Evolutionary conservation across 2,113 vertebrate genomes (phyloP).

Genomic region (Elaphurus davidianus): DNA sequence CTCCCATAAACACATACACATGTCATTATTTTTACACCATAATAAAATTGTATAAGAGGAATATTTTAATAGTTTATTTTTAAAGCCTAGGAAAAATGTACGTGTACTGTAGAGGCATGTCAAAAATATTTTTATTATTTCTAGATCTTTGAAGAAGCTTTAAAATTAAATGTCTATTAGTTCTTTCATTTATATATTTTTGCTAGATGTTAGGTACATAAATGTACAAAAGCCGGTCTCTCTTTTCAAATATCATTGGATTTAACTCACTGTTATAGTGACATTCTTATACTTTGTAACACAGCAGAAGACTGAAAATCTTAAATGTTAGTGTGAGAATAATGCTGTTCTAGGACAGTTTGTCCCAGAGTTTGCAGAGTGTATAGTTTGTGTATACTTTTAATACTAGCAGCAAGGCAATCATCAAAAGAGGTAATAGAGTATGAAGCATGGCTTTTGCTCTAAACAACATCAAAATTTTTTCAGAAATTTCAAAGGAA

Average conservation of each 20-base stretch:
- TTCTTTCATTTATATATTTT: not conserved
- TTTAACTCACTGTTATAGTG: not conserved
- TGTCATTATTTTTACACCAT: not conserved
- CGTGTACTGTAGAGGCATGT: not conserved
- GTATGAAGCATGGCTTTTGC: not conserved
- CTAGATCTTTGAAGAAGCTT: not conserved
- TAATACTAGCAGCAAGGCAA: not conserved
- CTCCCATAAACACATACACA: not conserved
- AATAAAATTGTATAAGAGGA: not conserved
- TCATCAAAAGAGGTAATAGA: not conserved
- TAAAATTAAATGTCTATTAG: not conserved
- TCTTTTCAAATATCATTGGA: not conserved
- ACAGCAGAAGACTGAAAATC: not conserved
- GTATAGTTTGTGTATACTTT: too few species aligned
- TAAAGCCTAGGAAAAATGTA: not conserved
- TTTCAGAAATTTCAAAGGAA: not conserved
- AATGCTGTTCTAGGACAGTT: not conserved
- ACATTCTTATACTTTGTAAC: not conserved
- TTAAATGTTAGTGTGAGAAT: not conserved
- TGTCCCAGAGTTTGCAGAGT: not conserved
- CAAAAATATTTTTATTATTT: not conserved
- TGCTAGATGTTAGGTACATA: not conserved
- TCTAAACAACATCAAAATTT: not conserved
- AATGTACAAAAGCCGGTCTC: not conserved
- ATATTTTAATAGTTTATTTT: not conserved